Evolutionary conservation across 2,888 invertebrate species (phyloP).

Genomic region (Ephialtes manifestator): DNA sequence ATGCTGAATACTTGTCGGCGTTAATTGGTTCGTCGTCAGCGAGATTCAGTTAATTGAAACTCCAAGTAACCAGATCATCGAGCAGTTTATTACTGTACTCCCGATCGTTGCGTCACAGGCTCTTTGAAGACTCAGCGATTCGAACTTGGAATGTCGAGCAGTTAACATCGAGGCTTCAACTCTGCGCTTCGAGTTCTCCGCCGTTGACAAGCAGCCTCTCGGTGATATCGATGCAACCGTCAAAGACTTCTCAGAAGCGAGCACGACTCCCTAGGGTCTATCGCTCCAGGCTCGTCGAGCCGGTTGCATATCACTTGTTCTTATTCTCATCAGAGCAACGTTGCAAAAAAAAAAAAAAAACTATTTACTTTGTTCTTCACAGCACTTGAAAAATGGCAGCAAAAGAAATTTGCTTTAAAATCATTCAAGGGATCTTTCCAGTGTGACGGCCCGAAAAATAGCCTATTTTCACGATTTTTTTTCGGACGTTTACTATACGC

Average conservation of each 20-base stretch:
- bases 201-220: conserved; percentile 11
- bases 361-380: background rate
- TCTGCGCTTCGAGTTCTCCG: background rate
- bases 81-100: conserved; percentile 11
- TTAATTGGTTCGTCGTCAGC: conserved; percentile 32
- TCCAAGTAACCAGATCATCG: conserved; percentile 53
- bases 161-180: conserved; percentile 33
- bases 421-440: too few species aligned
- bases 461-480: too few species aligned
- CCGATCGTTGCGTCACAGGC: conserved; percentile 45
- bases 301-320: background rate
- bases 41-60: conserved; percentile 53
- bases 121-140: conserved; percentile 7
- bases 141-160: conserved; percentile 6
- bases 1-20: background rate
- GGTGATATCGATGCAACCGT: conserved; percentile 59
- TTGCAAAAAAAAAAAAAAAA: background rate
- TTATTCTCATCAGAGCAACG: background rate
- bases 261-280: conserved; percentile 26
- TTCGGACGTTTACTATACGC: too few species aligned
- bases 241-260: conserved; percentile 55
- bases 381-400: background rate
- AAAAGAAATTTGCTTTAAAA: background rate
- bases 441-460: too few species aligned
- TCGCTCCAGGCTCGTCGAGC: conserved; percentile 18